Evolutionary conservation across 2,113 vertebrate species (phyloP), one percentile per base, ranked within the genome.

Genomic region (Dipodomys stephensi): DNA sequence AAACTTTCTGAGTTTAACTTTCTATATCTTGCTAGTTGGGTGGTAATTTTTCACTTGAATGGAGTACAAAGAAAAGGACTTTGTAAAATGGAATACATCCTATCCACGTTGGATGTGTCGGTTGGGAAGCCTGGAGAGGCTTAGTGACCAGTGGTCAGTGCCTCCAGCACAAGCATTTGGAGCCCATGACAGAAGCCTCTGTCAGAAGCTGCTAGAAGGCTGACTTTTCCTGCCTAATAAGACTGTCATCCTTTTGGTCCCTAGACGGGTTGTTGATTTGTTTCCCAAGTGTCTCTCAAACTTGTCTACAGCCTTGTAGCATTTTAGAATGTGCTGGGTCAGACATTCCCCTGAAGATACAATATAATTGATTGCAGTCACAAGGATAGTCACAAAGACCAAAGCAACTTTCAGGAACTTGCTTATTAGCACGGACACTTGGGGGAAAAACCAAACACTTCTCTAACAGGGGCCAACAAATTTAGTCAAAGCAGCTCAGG

Each of bases 321-420:
- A 71, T 87, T 95, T 94, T 53, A 73, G 76, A 90, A 53, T 92
- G 69, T 57, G 19, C 12, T 18, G 19, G 62, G 67, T 93, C 88
- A 91, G 74, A 67, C 80, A 81, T 90, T 73, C 79, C 76, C 88
- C 77, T 74, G 30, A 82, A 93, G 88, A 87, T 88, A 96, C 83
- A 81, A 67, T 78, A 73, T 95, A 96, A 97, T 95, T 96, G 95
- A 94, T 90, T 74, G 57, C 92, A 95, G 92, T 82, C 68, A 44
- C 91, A 57, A 88, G 23, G 83, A 88, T 90, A 95, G 92, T 82
- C 68, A 44, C 91, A 57, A 88, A 22, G 79, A 88, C 69, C 9
- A 25, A 92, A 93, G 90, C 7, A 9, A 11, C 90, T 96, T 91
- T 83, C 68, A 71, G 53, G 60, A 78, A 72, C 39, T 46, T 73